These are phyloP conservation scores for Graphium colonna DNA, from an alignment of 2,888 invertebrate species.

Conservation along the genomic window DNA sequence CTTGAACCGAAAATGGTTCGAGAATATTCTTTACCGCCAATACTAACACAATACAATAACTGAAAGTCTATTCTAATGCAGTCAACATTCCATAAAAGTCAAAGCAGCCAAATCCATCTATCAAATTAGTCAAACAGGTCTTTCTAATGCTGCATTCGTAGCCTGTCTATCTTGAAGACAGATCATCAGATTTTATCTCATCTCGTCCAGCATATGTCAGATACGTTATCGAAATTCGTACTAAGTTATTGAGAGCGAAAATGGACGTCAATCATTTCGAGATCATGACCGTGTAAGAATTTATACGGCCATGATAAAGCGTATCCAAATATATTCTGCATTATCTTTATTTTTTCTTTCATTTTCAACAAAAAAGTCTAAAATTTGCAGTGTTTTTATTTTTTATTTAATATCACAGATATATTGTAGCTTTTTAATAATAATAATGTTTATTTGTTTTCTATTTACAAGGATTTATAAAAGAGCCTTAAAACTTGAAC, in stretches of 20 bases:
- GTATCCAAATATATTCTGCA: too few species aligned
- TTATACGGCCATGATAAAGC: too few species aligned
- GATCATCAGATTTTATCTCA: conserved; percentile 12
- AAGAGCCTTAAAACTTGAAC: too few species aligned
- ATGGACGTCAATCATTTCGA: background rate
- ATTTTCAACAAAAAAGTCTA: too few species aligned
- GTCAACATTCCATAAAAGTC: background rate
- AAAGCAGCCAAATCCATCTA: background rate
- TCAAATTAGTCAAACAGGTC: background rate
- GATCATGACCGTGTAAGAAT: background rate
- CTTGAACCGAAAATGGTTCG: too few species aligned
- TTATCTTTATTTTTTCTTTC: too few species aligned
- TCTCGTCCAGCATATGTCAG: conserved; percentile 8
- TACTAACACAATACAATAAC: background rate
- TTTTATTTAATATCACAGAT: too few species aligned
- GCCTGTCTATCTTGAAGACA: conserved; percentile 1
- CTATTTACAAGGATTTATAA: too few species aligned
- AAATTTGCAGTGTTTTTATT: too few species aligned
- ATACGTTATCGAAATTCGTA: conserved; percentile 26
- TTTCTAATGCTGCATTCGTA: background rate
- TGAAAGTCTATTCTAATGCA: background rate
- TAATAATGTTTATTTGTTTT: too few species aligned
- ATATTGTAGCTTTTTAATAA: too few species aligned
- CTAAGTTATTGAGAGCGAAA: conserved; percentile 5
- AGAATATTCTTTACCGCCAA: background rate